These are phyloP conservation scores for Cuculus canorus DNA, from an alignment of 2,797 vertebrate species.

Conservation along the genomic window DNA sequence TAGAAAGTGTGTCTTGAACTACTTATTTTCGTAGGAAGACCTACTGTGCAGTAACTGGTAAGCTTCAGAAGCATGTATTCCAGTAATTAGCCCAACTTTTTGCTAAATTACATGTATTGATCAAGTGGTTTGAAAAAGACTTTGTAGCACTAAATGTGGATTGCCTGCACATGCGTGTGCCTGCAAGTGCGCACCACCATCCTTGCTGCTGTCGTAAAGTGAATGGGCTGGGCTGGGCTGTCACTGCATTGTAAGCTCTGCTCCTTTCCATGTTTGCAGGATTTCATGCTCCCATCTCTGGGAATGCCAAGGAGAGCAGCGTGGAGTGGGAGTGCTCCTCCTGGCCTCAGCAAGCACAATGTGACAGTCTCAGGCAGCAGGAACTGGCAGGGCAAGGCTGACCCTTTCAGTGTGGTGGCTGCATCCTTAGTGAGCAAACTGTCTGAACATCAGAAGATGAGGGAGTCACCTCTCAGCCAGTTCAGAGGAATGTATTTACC, in stretches of 20 bases:
- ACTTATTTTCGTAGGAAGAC: not conserved
- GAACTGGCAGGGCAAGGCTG: not conserved
- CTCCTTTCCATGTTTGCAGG: slow-evolving; percentile 69
- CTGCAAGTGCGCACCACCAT: fast-evolving
- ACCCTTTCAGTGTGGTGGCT: not conserved
- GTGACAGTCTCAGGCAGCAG: not conserved
- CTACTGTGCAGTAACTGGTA: not conserved
- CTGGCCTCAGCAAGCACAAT: not conserved
- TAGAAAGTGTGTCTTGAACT: not conserved
- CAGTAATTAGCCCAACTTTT: not conserved
- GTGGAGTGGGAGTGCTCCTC: not conserved
- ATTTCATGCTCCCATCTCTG: not conserved
- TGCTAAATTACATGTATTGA: not conserved
- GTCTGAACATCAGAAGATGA: slow-evolving; percentile 13
- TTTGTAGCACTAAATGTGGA: not conserved
- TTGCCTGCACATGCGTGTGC: not conserved
- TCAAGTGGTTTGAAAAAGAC: not conserved
- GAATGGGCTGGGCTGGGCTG: not conserved
- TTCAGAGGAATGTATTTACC: slow-evolving; percentile 47
- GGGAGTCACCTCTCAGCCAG: slow-evolving; percentile 26
- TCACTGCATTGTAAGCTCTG: slow-evolving; percentile 31
- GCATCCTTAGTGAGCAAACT: not conserved
- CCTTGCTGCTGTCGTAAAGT: not conserved
- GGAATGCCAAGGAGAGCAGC: not conserved
- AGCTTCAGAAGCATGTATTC: not conserved